phyloP scores from a whole-genome alignment of 2,888 invertebrate genomes.

The Muscina levida region DNA sequence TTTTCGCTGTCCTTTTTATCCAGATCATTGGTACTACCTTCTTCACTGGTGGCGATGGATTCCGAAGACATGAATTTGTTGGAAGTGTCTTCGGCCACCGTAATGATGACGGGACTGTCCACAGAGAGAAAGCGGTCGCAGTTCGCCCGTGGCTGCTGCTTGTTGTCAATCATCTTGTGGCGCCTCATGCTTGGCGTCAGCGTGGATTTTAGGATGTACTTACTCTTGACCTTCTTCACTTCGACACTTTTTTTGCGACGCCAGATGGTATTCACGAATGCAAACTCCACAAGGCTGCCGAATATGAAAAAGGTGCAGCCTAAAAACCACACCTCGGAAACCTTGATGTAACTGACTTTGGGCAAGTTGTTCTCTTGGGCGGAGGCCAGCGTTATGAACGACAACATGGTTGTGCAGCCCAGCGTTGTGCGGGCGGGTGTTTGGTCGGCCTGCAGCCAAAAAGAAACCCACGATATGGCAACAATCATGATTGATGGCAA shows the following conservation, averaged over 20 bases:
- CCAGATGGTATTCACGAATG: constrained; percentile 94
- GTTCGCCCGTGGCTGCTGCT: constrained; percentile 76
- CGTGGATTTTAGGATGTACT: constrained; percentile 91
- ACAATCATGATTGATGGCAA: constrained; percentile 93
- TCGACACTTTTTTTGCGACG: constrained; percentile 84
- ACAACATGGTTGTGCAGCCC: constrained; percentile 91
- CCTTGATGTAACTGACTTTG: constrained; percentile 93
- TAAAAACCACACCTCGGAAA: constrained; percentile 94
- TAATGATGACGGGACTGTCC: constrained; percentile 83
- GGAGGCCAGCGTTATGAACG: constrained; percentile 92
- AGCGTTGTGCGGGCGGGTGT: constrained; percentile 90
- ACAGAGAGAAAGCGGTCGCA: constrained; percentile 50
- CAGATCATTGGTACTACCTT: constrained; percentile 71
- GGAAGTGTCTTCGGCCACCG: constrained; percentile 75
- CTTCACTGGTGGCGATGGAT: constrained; percentile 62
- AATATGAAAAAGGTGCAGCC: constrained; percentile 92
- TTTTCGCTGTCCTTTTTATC: constrained; percentile 70
- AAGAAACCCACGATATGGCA: constrained; percentile 93
- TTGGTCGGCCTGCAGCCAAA: constrained; percentile 93
- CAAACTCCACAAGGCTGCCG: constrained; percentile 91
- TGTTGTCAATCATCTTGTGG: constrained; percentile 81
- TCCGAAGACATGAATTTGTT: constrained; percentile 59
- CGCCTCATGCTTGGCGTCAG: constrained; percentile 89
- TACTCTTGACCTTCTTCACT: constrained; percentile 83
- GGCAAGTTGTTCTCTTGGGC: constrained; percentile 90